These are phyloP conservation scores for Gonioctena quinquepunctata DNA, from an alignment of 1,140 invertebrate species.

Conservation along the genomic window DNA sequence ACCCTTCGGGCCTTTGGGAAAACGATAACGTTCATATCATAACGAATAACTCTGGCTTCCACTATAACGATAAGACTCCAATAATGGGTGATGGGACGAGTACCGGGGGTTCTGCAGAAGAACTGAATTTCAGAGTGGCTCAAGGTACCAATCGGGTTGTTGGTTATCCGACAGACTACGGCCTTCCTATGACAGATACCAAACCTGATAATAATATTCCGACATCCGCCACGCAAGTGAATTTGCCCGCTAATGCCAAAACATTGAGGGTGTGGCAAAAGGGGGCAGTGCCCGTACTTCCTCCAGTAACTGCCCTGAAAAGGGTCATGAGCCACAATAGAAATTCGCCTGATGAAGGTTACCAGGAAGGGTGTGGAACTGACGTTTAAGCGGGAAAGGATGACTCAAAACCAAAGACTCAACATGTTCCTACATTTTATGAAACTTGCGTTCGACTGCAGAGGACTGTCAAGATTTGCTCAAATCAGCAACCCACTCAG, in stretches of 20 bases:
- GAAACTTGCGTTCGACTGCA: conserved; percentile 9
- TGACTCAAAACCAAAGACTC: conserved; percentile 44
- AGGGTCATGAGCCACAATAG: conserved; percentile 76
- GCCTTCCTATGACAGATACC: conserved; percentile 68
- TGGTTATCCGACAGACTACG: conserved; percentile 78
- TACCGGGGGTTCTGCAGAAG: conserved; percentile 62
- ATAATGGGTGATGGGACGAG: conserved; percentile 69
- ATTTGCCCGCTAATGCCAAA: conserved; percentile 65
- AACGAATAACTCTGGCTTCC: conserved; percentile 55
- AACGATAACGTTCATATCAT: conserved; percentile 53
- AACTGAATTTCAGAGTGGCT: conserved; percentile 55
- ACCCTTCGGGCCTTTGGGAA: conserved; percentile 73
- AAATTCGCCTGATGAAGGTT: conserved; percentile 87
- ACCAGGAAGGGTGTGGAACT: conserved; percentile 88
- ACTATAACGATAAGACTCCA: conserved; percentile 74
- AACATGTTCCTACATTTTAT: conserved; percentile 37
- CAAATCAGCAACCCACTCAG: conserved; percentile 11
- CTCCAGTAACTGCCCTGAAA: conserved; percentile 78
- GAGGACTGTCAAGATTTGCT: conserved; percentile 4
- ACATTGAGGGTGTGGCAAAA: conserved; percentile 84
- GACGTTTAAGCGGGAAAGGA: conserved; percentile 70
- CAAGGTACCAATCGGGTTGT: conserved; percentile 53
- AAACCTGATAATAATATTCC: conserved; percentile 43
- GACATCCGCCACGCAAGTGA: conserved; percentile 44
- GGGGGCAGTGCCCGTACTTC: conserved; percentile 77